Evolutionary conservation across 2,113 vertebrate species (phyloP).

Genomic region (Marmota monax): DNA sequence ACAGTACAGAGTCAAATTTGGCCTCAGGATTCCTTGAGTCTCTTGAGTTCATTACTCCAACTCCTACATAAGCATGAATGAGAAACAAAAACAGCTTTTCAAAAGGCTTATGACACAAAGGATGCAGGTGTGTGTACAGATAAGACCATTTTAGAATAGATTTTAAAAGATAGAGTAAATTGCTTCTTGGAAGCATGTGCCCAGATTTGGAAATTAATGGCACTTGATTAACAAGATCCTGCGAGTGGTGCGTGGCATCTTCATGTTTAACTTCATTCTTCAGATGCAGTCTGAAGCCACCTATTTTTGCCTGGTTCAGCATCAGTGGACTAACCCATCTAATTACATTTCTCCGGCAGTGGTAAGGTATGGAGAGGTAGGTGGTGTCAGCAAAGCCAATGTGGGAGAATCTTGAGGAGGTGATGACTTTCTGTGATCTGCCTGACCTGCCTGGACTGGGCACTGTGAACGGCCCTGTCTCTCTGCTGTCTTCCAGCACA

Average conservation of each 20-base stretch:
- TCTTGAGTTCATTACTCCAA: neutral
- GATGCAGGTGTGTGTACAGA: neutral
- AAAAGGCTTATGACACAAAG: neutral
- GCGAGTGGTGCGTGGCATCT: neutral
- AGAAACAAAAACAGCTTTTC: neutral
- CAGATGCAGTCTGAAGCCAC: slow-evolving; percentile 60
- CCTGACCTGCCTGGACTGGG: neutral
- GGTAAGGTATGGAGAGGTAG: neutral
- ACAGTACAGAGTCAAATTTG: neutral
- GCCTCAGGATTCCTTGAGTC: neutral
- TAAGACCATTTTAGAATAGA: neutral
- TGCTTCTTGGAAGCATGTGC: neutral
- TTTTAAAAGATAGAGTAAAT: neutral
- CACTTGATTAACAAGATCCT: neutral
- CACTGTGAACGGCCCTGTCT: neutral
- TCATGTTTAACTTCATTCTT: neutral
- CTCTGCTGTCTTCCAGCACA: neutral
- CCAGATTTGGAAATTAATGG: neutral
- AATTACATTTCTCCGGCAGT: neutral
- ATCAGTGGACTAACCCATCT: too few relatives aligned
- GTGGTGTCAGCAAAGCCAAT: neutral
- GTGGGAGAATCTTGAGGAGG: neutral
- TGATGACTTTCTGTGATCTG: accelerated
- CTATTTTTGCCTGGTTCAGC: slow-evolving; percentile 54
- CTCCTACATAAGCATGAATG: neutral